Evolutionary conservation across 2,888 invertebrate species (phyloP).

Genomic region (Eupelmus urozonus): DNA sequence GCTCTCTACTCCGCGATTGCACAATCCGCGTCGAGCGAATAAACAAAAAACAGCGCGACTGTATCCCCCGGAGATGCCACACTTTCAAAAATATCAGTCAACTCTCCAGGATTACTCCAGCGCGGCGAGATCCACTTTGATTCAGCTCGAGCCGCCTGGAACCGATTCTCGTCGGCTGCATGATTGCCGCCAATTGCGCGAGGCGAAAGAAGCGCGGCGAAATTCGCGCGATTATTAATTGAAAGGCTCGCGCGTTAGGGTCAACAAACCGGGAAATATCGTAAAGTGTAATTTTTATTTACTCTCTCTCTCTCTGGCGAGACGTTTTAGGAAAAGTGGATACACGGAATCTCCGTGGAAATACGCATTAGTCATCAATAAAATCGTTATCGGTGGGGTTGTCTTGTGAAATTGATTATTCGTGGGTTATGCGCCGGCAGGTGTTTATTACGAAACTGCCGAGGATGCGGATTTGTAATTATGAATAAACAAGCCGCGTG

Average conservation of each 20-base stretch:
- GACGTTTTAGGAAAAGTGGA: too few relatives aligned
- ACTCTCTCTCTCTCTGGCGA: too few relatives aligned
- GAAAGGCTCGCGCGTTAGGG: conserved; percentile 19
- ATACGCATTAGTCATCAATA: too few relatives aligned
- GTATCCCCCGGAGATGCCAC: too few relatives aligned
- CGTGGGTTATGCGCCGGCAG: background rate
- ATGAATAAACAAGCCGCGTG: too few relatives aligned
- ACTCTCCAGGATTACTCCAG: too few relatives aligned
- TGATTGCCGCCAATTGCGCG: conserved; percentile 24
- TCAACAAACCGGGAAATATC: conserved; percentile 54
- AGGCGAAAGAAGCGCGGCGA: background rate
- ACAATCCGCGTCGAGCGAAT: too few relatives aligned
- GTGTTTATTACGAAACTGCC: background rate
- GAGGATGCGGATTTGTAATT: background rate
- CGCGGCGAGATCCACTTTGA: too few relatives aligned
- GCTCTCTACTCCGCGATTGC: too few relatives aligned
- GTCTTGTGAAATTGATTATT: background rate
- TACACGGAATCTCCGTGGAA: background rate
- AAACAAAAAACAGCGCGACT: too few relatives aligned
- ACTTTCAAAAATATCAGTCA: too few relatives aligned
- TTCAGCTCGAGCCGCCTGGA: background rate
- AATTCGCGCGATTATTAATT: background rate
- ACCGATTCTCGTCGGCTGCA: conserved; percentile 23
- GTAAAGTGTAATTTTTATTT: too few relatives aligned
- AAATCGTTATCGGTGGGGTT: background rate